A percentile compares a stretch with the other conserved stretches of the same genome.
Evolutionary conservation across 1,140 invertebrate genomes (phyloP).

Genomic region (Bursaphelenchus mucronatus): DNA sequence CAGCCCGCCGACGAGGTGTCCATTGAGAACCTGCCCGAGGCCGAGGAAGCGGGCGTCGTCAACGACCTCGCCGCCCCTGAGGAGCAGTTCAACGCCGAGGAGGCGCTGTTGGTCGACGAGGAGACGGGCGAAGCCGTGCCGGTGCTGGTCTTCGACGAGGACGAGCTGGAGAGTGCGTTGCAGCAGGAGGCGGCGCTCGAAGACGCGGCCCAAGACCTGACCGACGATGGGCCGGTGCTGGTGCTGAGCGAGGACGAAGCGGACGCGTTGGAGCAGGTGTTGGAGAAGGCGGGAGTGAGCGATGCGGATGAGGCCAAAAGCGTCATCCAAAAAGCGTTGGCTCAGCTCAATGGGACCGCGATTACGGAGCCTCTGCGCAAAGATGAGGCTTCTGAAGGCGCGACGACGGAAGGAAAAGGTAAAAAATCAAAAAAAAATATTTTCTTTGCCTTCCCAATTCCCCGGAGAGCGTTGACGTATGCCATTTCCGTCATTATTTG

Average conservation of each 20-base stretch:
- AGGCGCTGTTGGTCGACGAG: slow-evolving; percentile 34
- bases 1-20: slow-evolving; percentile 6
- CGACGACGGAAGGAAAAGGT: too few species aligned
- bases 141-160: slow-evolving; percentile 28
- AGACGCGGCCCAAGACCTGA: slow-evolving; percentile 6
- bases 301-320: background rate
- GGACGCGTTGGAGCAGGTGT: background rate
- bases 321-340: background rate
- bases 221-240: slow-evolving; percentile 18
- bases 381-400: too few species aligned
- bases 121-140: slow-evolving; percentile 26
- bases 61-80: background rate
- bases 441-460: too few species aligned
- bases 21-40: slow-evolving; percentile 1
- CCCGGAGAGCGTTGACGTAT: too few species aligned
- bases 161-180: background rate
- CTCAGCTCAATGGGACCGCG: background rate
- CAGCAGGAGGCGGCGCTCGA: too few species aligned
- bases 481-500: too few species aligned
- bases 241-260: slow-evolving; percentile 18
- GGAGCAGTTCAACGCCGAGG: slow-evolving; percentile 7
- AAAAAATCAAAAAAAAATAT: too few species aligned
- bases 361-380: background rate
- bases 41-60: too few species aligned
- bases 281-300: background rate